These are phyloP conservation scores for Regulus satrapa DNA, from an alignment of 2,113 vertebrate genomes.

Conservation along the genomic window DNA sequence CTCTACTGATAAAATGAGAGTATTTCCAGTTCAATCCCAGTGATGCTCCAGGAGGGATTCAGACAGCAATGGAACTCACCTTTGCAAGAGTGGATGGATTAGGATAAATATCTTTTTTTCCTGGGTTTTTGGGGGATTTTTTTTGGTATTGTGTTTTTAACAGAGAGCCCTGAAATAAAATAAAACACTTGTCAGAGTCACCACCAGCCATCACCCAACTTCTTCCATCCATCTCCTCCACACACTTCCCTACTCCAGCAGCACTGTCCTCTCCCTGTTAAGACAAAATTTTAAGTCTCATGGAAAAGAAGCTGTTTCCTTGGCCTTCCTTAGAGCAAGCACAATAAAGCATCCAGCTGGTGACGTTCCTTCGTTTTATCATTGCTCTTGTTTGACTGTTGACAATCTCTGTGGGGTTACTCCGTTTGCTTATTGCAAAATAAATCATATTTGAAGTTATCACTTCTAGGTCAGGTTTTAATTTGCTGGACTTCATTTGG, in stretches of 20 bases:
- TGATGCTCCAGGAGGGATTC: neutral
- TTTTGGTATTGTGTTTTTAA: neutral
- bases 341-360: conserved; percentile 20
- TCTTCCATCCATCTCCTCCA: fast-evolving
- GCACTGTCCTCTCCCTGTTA: neutral
- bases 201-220: neutral
- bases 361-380: neutral
- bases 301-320: neutral
- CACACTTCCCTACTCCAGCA: neutral
- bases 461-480: conserved; percentile 53
- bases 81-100: neutral
- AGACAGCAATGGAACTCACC: neutral
- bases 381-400: conserved; percentile 30
- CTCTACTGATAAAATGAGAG: neutral
- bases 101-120: neutral
- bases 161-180: neutral
- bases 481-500: conserved; percentile 52
- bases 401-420: conserved; percentile 55
- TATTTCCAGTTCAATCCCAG: neutral
- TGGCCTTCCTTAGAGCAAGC: conserved; percentile 22
- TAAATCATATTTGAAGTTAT: conserved; percentile 46
- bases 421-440: neutral
- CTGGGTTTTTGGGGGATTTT: fast-evolving
- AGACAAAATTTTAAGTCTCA: neutral
- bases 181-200: neutral